Percentiles rank a stretch among this genome's conserved stretches.
Evolutionary conservation across 2,113 vertebrate genomes (phyloP).

Genomic region (Elaphurus davidianus): DNA sequence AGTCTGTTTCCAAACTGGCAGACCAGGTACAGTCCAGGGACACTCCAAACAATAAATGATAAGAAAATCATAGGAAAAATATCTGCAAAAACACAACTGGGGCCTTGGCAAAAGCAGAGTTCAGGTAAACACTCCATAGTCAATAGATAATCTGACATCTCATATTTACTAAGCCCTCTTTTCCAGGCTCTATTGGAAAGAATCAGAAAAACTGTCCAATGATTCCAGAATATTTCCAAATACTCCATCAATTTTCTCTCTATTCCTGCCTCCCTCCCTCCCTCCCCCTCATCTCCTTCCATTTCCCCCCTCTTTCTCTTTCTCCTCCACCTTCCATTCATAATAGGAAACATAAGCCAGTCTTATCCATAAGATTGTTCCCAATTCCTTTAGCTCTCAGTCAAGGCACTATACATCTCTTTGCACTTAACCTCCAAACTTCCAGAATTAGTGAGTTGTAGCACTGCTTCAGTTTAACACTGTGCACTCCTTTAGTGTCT

Average conservation of each 20-base stretch:
- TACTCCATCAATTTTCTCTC: background rate
- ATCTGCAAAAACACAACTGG: background rate
- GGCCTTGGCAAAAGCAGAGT: background rate
- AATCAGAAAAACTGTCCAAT: background rate
- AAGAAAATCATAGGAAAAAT: slow-evolving; percentile 5
- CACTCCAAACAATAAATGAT: background rate
- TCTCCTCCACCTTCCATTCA: background rate
- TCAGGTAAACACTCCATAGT: background rate
- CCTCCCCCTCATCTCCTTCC: rapidly evolving
- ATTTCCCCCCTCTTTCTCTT: background rate
- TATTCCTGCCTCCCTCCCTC: background rate
- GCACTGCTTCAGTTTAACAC: background rate
- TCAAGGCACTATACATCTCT: background rate
- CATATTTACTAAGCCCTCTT: background rate
- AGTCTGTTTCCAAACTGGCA: background rate
- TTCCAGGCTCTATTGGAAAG: background rate
- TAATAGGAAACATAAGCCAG: background rate
- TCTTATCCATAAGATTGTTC: background rate
- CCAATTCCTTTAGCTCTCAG: background rate
- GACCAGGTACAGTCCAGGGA: background rate
- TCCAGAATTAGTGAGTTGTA: background rate
- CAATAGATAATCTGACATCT: background rate
- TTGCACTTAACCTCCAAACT: background rate
- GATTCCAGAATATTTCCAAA: background rate
- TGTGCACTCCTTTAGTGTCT: background rate